Base-by-base conservation (phyloP, 2,888 invertebrate genomes). In the Yponomeuta plumbellus region DNA sequence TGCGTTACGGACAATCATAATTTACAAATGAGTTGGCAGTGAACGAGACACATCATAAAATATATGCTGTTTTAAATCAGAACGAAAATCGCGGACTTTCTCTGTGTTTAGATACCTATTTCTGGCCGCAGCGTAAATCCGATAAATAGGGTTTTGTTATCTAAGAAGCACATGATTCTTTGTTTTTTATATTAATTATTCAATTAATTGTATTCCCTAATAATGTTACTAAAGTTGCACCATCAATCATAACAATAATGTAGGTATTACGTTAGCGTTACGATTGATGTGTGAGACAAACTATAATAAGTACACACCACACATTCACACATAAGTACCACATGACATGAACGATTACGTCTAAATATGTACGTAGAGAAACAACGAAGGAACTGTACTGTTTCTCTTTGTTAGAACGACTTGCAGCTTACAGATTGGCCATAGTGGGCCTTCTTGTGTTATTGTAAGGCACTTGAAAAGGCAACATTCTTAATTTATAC, bases 301-400 rank as follows among this genome's bases (percentile, higher is more conserved):
- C 26, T 61, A 61, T 11, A 34, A 74, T 79, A 81, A 78, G 76
- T 78, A 80, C 79, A 76, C 73, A 73, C 75, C 66, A 75, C 76
- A 72, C 76, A 78, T 75, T 71, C 82, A 79, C 83, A 81, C 77
- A 78, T 86, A 87, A 86, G 86, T 87, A 87, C 44, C 86, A 84
- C 82, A 78, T 81, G 81, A 83, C 83, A 80, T 79, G 40, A 22
- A 63, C 20, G 21, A 17, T 17, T 17, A 44, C 13, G 2, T 2
- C 44, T 13, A 52, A 17, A 52, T 52, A 52, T 3, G 44, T 13
- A 52, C 44, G 44, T 17, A 52, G 4, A 52, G 13, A 52, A 52
- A 13, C 44, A 52, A 13, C 17, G 44, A 52, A 13, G 5, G 44
- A 13, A 3, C 17, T n/a, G 34, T 34, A 34, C 34, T 34, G 34